phyloP scores from a whole-genome alignment of 2,888 invertebrate species.

The Apodemia duryi region DNA sequence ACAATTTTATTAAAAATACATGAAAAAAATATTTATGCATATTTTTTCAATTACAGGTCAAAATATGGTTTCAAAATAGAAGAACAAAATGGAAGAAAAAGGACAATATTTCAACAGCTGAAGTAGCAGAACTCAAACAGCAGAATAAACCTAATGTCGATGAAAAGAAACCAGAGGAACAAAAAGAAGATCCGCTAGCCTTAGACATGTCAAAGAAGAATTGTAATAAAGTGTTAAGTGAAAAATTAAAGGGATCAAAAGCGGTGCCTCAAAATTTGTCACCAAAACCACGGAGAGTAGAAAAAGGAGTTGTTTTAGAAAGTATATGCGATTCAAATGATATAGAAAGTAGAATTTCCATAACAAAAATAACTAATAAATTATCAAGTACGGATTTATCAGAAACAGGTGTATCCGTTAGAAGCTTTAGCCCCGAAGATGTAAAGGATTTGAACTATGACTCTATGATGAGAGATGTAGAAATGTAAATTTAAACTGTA shows the following conservation, averaged over 20 bases:
- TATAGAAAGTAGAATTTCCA: constrained; percentile 73
- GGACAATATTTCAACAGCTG: constrained; percentile 93
- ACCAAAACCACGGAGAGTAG: constrained; percentile 59
- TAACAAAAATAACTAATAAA: constrained; percentile 73
- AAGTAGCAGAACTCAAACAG: constrained; percentile 90
- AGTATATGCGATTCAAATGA: constrained; percentile 63
- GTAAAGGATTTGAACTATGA: constrained; percentile 65
- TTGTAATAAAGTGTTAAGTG: constrained; percentile 61
- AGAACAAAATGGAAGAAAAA: constrained; percentile 90
- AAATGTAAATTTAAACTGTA: constrained; percentile 49
- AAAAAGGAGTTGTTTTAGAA: constrained; percentile 61
- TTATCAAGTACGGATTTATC: constrained; percentile 60
- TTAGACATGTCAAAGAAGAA: constrained; percentile 69
- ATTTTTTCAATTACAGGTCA: constrained; percentile 81
- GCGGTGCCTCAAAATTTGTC: constrained; percentile 39
- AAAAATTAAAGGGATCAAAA: constrained; percentile 60
- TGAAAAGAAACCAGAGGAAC: constrained; percentile 51
- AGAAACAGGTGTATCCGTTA: constrained; percentile 52
- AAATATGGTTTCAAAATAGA: constrained; percentile 95
- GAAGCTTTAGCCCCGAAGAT: constrained; percentile 65
- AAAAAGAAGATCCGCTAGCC: constrained; percentile 59
- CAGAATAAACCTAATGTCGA: constrained; percentile 53
- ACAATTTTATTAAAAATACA: too few relatives aligned
- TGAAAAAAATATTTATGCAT: neutral
- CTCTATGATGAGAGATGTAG: constrained; percentile 58